Evolutionary conservation across 2,888 invertebrate species (phyloP).

Genomic region (Cancer borealis): DNA sequence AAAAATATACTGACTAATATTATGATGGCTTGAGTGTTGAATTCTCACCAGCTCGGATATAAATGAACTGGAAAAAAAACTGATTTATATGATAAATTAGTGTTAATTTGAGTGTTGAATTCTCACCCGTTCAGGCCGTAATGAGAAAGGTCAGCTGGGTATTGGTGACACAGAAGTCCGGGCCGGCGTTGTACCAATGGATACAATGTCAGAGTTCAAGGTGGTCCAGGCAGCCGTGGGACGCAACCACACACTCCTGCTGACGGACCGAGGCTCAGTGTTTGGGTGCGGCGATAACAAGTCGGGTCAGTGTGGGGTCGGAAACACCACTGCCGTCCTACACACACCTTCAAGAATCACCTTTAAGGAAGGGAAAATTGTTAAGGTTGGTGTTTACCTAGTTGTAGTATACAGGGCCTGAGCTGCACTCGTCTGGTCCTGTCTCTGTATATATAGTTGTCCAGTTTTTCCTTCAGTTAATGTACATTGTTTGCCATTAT

Average conservation of each 20-base stretch:
- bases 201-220: constrained; percentile 87
- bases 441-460: too few relatives aligned
- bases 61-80: too few relatives aligned
- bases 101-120: not conserved
- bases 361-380: constrained; percentile 74
- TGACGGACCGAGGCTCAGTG: constrained; percentile 90
- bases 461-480: too few relatives aligned
- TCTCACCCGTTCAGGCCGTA: constrained; percentile 81
- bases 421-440: too few relatives aligned
- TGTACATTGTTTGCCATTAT: too few relatives aligned
- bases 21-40: too few relatives aligned
- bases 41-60: too few relatives aligned
- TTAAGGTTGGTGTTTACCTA: constrained; percentile 79
- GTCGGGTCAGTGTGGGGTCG: constrained; percentile 94
- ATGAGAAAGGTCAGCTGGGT: constrained; percentile 92
- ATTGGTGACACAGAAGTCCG: constrained; percentile 87
- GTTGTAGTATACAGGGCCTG: too few relatives aligned
- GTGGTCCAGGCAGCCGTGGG: constrained; percentile 93
- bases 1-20: too few relatives aligned
- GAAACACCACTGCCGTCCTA: constrained; percentile 82
- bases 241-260: constrained; percentile 91
- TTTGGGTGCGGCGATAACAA: constrained; percentile 95
- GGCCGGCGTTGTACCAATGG: constrained; percentile 88
- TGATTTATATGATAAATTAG: not conserved
- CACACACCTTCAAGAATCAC: constrained; percentile 76